These are phyloP conservation scores for Patagioenas fasciata DNA, from an alignment of 2,113 vertebrate genomes.

Conservation along the genomic window DNA sequence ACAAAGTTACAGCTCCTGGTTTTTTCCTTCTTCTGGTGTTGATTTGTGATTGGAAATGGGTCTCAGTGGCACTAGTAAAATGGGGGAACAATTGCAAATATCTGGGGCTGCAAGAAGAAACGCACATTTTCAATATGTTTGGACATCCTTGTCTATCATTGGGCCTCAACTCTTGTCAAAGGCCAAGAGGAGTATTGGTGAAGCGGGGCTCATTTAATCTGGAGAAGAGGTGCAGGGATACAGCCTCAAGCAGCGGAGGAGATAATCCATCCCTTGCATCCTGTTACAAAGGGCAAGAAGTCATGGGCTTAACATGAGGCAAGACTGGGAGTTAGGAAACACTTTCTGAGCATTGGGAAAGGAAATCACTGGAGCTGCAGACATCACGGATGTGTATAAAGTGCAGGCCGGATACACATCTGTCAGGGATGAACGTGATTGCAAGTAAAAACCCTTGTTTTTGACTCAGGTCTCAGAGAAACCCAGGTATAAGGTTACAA, in stretches of 20 bases:
- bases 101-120: not conserved
- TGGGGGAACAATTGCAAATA: not conserved
- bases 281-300: not conserved
- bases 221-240: not conserved
- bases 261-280: not conserved
- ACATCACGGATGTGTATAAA: not conserved
- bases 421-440: not conserved
- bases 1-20: not conserved
- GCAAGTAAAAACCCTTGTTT: not conserved
- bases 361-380: not conserved
- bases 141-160: accelerated
- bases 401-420: too few species aligned
- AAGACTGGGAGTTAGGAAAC: not conserved
- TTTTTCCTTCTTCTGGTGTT: not conserved
- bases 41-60: not conserved
- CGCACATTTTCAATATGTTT: not conserved
- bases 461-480: not conserved
- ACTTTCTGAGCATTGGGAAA: not conserved
- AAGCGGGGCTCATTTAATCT: accelerated
- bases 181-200: not conserved
- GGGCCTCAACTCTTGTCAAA: not conserved
- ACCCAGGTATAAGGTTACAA: not conserved
- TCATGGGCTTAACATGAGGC: not conserved
- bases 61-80: not conserved
- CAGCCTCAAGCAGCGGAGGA: not conserved